Base-by-base conservation (phyloP, 2,113 vertebrate genomes). In the Podilymbus podiceps region DNA sequence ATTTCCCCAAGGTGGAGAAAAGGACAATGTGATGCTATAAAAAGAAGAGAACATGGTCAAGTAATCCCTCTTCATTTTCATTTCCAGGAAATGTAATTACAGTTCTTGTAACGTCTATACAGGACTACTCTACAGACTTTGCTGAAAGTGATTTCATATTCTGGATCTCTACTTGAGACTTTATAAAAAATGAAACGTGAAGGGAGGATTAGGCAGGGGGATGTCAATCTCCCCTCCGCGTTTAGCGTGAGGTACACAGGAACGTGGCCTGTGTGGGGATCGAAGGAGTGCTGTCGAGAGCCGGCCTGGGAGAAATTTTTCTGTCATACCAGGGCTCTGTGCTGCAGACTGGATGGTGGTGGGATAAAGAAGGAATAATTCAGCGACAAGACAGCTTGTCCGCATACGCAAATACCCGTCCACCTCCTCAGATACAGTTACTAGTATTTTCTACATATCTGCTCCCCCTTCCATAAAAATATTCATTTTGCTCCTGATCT, bases 21-120 rank as follows among this genome's bases (percentile, higher is more conserved):
- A 94, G 89, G 88, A 91, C 85, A 87, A 63, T 63, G 90, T 46
- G 89, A 31, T 84, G 93, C 77, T 78, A 93, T 93, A 91, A 95
- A 96, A 93, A 81, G 49, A 60, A 68, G 64, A 89, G 84, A 92
- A 60, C 71, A 2, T 0, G 47, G 62, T 30, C 47, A 66, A 89
- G 91, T 74, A 95, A 88, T 69, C 69, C 69, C 89, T 89, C 81
- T 96, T 68, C 25, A 28, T 90, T 90, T 92, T 84, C 46, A 69
- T 91, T 93, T 91, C 84, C 84, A 91, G 87, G 77, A 94, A 86
- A 89, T 42, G 59, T 81, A 74, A 93, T 88, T 85, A 38, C 80
- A 77, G 63, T n/a, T 24, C 59, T 33, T 52, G 33, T 56, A 49
- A 69, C 6, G 19, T 58, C 72, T 77, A 9, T 68, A 44, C 27